Evolutionary conservation across 2,888 invertebrate genomes (phyloP), one percentile per base, ranked within the genome.

Genomic region (Lasioglossum figueresi): DNA sequence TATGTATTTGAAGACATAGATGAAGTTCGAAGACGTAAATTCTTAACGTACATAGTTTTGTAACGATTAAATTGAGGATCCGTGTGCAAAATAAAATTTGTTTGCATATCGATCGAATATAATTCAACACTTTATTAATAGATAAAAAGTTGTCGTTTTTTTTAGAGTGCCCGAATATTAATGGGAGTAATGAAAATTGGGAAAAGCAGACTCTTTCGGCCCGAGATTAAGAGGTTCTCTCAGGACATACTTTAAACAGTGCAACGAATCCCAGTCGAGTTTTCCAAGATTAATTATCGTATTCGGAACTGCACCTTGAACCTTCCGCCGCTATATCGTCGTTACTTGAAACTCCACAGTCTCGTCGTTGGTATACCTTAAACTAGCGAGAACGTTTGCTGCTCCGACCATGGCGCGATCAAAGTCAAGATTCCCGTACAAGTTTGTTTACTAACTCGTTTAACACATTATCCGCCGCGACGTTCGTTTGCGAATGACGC

Each of bases 361-460:
- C 78, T n/a, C n/a, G 52, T 23, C 52, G 48, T 23, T 23, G 31
- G 14, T 12, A 31, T 59, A 59, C 27, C 14, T 59, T 14, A 27
- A 59, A 27, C 59, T 31, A 14, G 59, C 59, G 63, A 4, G 31
- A 63, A 63, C 31, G 31, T 31, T 63, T 52, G 52, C 52, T 14
- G 59, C 59, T 59, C 59, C 16, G 31, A 63, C 63, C 63, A 16
- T 63, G 4, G 66, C 12, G 63, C 27, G 79, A 66, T 79, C 48
- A 40, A 40, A 31, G 48, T 37, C n/a, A 43, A 48, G 48, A 16
- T 37, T 66, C 45, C 23, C 48, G 23, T 14, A 37, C 77, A 23
- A 43, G 76, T 52, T 76, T 70, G 68, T 31, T 45, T 52, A 16
- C 52, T 77, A 40, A 59, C 31, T 63, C 37, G 37, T 77, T 63